These are phyloP conservation scores for Mormyrops boulengeri DNA, from an alignment of 2,797 vertebrate species.

Conservation along the genomic window DNA sequence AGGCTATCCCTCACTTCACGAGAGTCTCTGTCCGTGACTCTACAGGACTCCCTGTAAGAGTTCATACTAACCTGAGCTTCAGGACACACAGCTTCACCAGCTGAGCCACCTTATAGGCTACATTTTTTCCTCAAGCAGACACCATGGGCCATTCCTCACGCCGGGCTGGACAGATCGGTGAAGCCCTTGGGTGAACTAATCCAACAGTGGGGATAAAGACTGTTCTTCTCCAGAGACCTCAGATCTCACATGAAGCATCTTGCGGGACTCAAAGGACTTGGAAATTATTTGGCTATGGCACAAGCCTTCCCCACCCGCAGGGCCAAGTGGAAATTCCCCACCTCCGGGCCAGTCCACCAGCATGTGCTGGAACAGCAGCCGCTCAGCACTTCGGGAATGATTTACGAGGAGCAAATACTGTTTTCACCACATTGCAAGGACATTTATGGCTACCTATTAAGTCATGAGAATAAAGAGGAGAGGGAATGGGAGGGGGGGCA, in stretches of 20 bases:
- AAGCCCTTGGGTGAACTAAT: background rate
- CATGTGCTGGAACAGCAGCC: background rate
- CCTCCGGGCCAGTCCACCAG: background rate
- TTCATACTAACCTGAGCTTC: background rate
- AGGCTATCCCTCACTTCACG: background rate
- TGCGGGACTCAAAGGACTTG: background rate
- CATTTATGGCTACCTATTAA: background rate
- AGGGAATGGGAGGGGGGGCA: background rate
- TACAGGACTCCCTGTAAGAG: background rate
- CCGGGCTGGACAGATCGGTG: background rate
- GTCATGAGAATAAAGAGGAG: background rate
- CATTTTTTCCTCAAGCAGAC: background rate
- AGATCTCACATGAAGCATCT: background rate
- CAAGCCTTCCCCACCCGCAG: background rate
- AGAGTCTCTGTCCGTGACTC: background rate
- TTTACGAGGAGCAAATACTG: conserved; percentile 3
- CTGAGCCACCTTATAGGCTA: background rate
- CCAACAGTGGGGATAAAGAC: background rate
- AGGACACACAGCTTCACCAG: background rate
- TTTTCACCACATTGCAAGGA: background rate
- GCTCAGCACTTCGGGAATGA: background rate
- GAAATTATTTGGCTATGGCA: background rate
- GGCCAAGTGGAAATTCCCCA: background rate
- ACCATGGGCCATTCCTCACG: background rate
- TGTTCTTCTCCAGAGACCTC: background rate